phyloP scores from a whole-genome alignment of 2,797 vertebrate species.

The Acomys russatus region DNA sequence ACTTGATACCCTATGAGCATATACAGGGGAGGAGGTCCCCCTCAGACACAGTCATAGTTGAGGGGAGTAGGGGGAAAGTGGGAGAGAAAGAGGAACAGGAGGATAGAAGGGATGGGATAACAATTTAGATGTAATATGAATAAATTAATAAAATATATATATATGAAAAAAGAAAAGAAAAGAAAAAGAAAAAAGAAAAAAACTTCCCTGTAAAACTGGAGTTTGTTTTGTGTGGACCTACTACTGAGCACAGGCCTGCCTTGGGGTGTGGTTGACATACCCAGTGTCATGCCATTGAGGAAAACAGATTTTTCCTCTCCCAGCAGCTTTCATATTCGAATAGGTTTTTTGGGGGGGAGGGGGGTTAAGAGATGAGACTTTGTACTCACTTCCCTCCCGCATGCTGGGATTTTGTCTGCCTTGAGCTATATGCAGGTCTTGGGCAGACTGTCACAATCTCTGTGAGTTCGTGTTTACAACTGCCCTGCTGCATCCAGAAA shows the following conservation, averaged over 20 bases:
- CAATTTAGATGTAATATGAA: too few relatives aligned
- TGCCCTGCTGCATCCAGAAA: neutral
- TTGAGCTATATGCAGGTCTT: neutral
- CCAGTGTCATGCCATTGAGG: accelerated
- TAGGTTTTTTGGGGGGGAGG: neutral
- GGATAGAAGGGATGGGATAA: too few relatives aligned
- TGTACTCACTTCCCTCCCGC: neutral
- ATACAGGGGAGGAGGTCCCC: too few relatives aligned
- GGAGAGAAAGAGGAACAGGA: too few relatives aligned
- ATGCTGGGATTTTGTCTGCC: neutral
- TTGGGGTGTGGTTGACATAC: neutral
- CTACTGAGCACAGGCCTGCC: neutral
- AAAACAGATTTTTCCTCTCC: neutral
- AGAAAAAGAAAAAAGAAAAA: neutral
- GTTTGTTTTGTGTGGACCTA: neutral
- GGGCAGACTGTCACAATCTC: neutral
- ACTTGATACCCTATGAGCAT: too few relatives aligned
- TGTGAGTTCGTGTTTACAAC: neutral
- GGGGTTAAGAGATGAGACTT: too few relatives aligned
- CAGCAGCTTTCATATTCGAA: neutral
- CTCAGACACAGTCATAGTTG: too few relatives aligned
- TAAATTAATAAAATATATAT: neutral
- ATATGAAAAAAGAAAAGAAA: too few relatives aligned
- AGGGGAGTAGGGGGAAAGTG: too few relatives aligned
- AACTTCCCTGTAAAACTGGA: neutral